These are phyloP conservation scores for Micronycteris hirsuta DNA, from an alignment of 2,113 vertebrate genomes.

Conservation along the genomic window DNA sequence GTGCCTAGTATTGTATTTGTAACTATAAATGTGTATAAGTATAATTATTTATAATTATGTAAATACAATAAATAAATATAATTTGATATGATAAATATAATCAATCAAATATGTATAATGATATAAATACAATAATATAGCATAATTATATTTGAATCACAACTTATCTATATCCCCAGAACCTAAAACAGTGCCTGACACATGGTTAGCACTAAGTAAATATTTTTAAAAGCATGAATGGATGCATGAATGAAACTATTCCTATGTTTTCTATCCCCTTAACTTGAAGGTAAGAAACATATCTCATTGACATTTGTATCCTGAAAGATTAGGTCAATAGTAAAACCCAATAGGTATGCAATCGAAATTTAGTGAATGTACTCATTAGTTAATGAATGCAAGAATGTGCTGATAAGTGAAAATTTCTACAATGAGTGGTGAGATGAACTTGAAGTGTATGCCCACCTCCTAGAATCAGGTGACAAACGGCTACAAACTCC, in stretches of 20 bases:
- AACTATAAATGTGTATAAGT: too few species aligned
- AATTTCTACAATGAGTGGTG: neutral
- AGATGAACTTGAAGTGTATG: neutral
- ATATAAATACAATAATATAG: neutral
- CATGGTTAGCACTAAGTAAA: neutral
- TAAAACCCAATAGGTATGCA: neutral
- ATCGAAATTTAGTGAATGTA: neutral
- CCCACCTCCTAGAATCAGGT: neutral
- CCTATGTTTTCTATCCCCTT: neutral
- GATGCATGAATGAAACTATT: neutral
- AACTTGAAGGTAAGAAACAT: neutral
- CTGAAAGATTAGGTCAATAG: neutral
- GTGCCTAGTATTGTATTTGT: neutral
- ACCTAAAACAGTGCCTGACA: neutral
- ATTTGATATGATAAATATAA: too few species aligned
- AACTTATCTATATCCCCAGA: neutral
- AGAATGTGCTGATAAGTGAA: neutral
- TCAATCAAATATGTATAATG: too few species aligned
- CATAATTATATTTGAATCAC: neutral
- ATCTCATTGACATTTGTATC: neutral
- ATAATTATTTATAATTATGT: too few species aligned
- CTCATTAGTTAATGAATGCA: neutral
- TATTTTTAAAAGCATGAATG: neutral
- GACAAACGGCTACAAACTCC: neutral
- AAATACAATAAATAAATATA: too few species aligned